Conservation (phyloP, 35 echinoderm and acorn worm species). For the Ophioderma brevispina region DNA sequence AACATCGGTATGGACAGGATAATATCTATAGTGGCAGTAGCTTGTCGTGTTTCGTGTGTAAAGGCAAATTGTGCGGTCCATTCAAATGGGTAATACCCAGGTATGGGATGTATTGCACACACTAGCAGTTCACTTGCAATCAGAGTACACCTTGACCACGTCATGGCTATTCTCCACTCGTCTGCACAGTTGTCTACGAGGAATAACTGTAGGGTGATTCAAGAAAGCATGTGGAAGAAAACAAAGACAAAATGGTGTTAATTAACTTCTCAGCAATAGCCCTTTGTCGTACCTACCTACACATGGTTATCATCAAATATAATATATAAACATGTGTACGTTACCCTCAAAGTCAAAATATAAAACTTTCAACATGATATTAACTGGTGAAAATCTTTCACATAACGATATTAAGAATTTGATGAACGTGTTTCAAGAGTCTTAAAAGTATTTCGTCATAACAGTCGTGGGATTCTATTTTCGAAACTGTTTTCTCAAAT, state of each 20-base stretch:
- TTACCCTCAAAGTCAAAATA: too few relatives aligned
- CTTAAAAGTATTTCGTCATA: too few relatives aligned
- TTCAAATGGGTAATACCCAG: slow-evolving; percentile 82
- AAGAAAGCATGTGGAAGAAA: neutral
- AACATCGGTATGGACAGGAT: slow-evolving; percentile 99
- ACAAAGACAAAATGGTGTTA: slow-evolving; percentile 7
- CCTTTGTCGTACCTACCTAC: too few relatives aligned
- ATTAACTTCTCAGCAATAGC: neutral
- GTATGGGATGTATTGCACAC: slow-evolving; percentile 94
- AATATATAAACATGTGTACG: too few relatives aligned
- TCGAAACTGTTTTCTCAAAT: too few relatives aligned
- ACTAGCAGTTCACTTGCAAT: slow-evolving; percentile 83
- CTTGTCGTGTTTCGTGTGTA: slow-evolving; percentile 64
- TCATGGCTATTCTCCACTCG: slow-evolving; percentile 97
- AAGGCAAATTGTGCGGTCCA: slow-evolving; percentile 92
- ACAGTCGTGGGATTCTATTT: too few relatives aligned
- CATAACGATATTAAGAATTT: too few relatives aligned
- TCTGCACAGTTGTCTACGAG: slow-evolving; percentile 99
- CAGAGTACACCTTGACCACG: slow-evolving; percentile 80
- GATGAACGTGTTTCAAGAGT: too few relatives aligned
- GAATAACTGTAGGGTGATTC: slow-evolving; percentile 66
- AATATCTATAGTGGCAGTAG: slow-evolving; percentile 85
- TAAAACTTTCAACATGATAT: too few relatives aligned
- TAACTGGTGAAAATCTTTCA: too few relatives aligned
- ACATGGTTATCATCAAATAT: too few relatives aligned